These are phyloP conservation scores for Cerastis rubricosa DNA, from an alignment of 2,888 invertebrate species.

Conservation along the genomic window DNA sequence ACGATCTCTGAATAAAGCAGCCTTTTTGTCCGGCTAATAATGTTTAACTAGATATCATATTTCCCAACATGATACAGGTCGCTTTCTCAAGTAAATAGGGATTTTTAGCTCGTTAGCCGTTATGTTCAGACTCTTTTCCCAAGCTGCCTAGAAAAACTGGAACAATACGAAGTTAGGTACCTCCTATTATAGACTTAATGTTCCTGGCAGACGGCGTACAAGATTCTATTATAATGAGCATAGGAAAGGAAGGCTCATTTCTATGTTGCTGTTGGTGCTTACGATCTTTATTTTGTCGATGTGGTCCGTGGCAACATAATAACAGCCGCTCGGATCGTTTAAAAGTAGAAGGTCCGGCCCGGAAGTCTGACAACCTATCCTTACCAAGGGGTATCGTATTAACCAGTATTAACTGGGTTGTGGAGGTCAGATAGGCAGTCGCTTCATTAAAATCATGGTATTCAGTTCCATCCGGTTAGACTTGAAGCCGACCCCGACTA, in stretches of 20 bases:
- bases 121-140: constrained; percentile 42
- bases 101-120: constrained; percentile 54
- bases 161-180: constrained; percentile 36
- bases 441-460: too few relatives aligned
- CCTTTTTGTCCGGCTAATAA: constrained; percentile 52
- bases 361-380: too few relatives aligned
- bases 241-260: neutral
- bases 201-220: constrained; percentile 23
- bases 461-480: too few relatives aligned
- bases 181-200: constrained; percentile 34
- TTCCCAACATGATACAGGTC: constrained; percentile 48
- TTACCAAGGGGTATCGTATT: too few relatives aligned
- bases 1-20: constrained; percentile 40
- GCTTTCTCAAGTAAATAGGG: constrained; percentile 56
- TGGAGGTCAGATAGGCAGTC: too few relatives aligned
- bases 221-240: constrained; percentile 34
- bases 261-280: neutral
- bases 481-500: too few relatives aligned
- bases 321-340: too few relatives aligned
- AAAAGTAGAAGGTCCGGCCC: too few relatives aligned
- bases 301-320: too few relatives aligned
- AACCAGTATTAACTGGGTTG: too few relatives aligned
- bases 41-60: constrained; percentile 51
- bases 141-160: constrained; percentile 42
- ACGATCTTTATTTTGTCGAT: neutral